Base-by-base conservation (phyloP, 2,888 invertebrate genomes). In the Nasonovia ribisnigri region DNA sequence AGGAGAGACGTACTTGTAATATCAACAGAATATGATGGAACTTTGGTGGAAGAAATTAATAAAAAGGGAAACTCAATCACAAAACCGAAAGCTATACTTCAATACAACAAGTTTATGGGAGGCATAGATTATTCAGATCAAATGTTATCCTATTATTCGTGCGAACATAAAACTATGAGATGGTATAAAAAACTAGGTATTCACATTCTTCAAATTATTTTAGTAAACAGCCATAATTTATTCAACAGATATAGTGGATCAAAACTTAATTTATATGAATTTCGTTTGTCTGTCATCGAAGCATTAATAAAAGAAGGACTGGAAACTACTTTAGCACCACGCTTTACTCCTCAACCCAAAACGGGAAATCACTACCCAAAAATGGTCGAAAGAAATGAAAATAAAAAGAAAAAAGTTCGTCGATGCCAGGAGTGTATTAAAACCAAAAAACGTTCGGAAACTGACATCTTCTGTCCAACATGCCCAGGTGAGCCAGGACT, bases 1-100 rank as follows among this genome's bases (percentile, higher is more conserved):
- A 51, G 51, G 36, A 54, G 51, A 88, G 51, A 51, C 6, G 51
- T 88, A 51, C 87, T 88, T 88, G 51, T 6, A 16, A 88, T 88
- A 51, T 88, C 51, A 51, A 88, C 87, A 88, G 87, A 88, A 88
- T 51, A 88, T 88, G 48, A 87, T 10, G 87, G 48, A 88, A 88
- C 48, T 51, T 51, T 51, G 51, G n/a, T 51, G n/a, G 36, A 51
- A 88, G 36, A 88, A 51, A 87, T 48, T n/a, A 87, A 87, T 51
- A 87, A n/a, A 51, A 88, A 8, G 20, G 51, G 51, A 88, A 16
- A 3, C n/a, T 1, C 4, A 88, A 51, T 24, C 24, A 88, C n/a
- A 51, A 88, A 88, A 88, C 51, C 87, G 8, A 24, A n/a, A n/a
- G n/a, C n/a, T n/a, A n/a, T n/a, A n/a, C n/a, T n/a, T n/a, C n/a